Evolutionary conservation across 2,113 vertebrate species (phyloP), one percentile per base, ranked within the genome.

Genomic region (Aegithalos caudatus): DNA sequence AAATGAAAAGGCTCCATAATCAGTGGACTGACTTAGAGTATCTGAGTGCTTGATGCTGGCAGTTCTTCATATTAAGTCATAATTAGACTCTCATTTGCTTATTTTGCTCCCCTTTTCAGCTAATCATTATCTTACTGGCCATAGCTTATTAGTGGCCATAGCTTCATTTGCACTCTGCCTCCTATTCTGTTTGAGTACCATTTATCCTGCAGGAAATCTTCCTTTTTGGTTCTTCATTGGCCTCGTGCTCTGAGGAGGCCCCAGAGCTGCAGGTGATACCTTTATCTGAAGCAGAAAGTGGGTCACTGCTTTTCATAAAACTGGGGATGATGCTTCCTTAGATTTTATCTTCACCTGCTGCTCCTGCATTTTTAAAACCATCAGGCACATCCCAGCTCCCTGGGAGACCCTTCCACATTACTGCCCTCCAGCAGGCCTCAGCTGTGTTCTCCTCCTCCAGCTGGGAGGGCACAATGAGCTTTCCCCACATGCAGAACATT

Each of bases 301-400:
- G 81, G 86, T 92, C 89, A 90, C 50, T 88, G 48, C n/a, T 93
- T 94, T 91, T 88, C 47, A 50, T 57, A 66, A 77, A 70, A 18
- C 50, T 65, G 42, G 35, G 29, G 33, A 51, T 72, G 64, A 23
- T 86, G n/a, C 27, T 92, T 94, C 50, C 56, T 50, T 86, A 66
- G 81, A 73, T 84, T 91, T 91, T 42, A 56, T 51, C 31, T 64
- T 90, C 79, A 94, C 77, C 62, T 86, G 77, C 92, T 92, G 82
- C 74, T 96, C 50, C 45, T 93, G 69, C 86, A 92, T 94, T 94
- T 96, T 93, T 80, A 90, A 92, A 90, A 65, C 37, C 79, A 66
- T 88, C 45, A 71, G 73, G 82, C 51, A 70, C 18, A 47, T 62
- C 47, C 54, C 50, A 45, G 31, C 35, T 90, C 94, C 87, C 82